Percentiles rank a stretch among this genome's conserved stretches.
phyloP scores from a whole-genome alignment of 2,797 vertebrate genomes.

The Lindbergichthys nudifrons region DNA sequence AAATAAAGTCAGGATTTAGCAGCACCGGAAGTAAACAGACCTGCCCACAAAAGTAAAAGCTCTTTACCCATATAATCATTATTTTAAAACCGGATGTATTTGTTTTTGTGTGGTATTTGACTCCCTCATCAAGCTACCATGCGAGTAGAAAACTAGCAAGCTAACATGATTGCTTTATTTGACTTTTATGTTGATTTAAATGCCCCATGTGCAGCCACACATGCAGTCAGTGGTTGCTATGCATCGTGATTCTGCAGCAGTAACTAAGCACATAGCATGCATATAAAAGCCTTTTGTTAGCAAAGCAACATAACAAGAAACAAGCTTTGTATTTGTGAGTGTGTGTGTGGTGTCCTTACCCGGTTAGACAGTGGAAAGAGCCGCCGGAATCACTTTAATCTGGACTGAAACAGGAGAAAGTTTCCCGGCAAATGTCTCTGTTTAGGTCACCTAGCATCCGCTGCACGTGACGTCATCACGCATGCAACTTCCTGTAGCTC shows the following conservation, averaged over 20 bases:
- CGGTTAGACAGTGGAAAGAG: neutral
- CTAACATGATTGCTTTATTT: neutral
- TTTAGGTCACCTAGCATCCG: conserved; percentile 39
- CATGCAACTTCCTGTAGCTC: neutral
- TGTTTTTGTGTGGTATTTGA: too few species aligned
- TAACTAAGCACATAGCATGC: neutral
- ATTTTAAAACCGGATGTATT: neutral
- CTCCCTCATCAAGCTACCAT: neutral
- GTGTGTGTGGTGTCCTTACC: conserved; percentile 36
- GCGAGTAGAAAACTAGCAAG: neutral
- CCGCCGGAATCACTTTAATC: neutral
- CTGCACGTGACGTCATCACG: neutral
- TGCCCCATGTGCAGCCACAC: neutral
- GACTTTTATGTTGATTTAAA: neutral
- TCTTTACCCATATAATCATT: neutral
- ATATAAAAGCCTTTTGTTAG: neutral
- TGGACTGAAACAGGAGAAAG: neutral
- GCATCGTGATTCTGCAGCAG: neutral
- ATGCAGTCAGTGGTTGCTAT: neutral
- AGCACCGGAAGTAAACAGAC: conserved; percentile 18
- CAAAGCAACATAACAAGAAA: neutral
- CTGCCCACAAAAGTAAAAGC: conserved; percentile 44
- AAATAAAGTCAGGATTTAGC: neutral
- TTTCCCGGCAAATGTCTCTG: conserved; percentile 59
- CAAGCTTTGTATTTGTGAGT: rapidly evolving